Conservation (phyloP, 1,140 invertebrate species). For the Drosophila lowei region DNA sequence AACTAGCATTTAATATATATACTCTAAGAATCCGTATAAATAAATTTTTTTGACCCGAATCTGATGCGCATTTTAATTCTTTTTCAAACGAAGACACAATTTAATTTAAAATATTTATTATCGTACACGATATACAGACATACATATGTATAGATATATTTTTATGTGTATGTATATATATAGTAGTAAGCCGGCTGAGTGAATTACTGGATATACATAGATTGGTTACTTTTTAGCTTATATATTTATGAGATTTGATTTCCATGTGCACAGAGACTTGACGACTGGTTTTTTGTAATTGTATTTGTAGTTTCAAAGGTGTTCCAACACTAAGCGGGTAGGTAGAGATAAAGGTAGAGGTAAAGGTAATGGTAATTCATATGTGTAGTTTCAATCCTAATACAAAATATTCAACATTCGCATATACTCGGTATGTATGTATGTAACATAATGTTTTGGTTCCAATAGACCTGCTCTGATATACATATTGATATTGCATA, state of each 20-base stretch:
- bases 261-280: slow-evolving; percentile 46
- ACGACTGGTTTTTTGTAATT: slow-evolving; percentile 24
- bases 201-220: slow-evolving; percentile 71
- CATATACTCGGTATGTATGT: slow-evolving; percentile 39
- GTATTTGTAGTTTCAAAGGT: slow-evolving; percentile 35
- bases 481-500: slow-evolving; percentile 37
- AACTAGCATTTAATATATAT: slow-evolving; percentile 25
- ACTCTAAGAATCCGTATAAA: slow-evolving; percentile 30
- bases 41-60: neutral
- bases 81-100: neutral
- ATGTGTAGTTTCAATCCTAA: slow-evolving; percentile 64
- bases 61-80: neutral
- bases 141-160: slow-evolving; percentile 47
- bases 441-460: slow-evolving; percentile 28
- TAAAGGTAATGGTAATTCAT: slow-evolving; percentile 51
- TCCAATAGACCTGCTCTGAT: slow-evolving; percentile 26
- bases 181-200: slow-evolving; percentile 66
- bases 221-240: slow-evolving; percentile 62
- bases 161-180: slow-evolving; percentile 51
- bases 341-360: slow-evolving; percentile 11
- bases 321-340: slow-evolving; percentile 58
- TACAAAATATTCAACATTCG: slow-evolving; percentile 75
- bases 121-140: slow-evolving; percentile 74
- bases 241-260: slow-evolving; percentile 74
- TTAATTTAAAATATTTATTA: slow-evolving; percentile 78